Percentiles rank a stretch among this genome's conserved stretches.
These are phyloP conservation scores for Syrmaticus mikado DNA, from an alignment of 2,113 vertebrate genomes.

Conservation along the genomic window DNA sequence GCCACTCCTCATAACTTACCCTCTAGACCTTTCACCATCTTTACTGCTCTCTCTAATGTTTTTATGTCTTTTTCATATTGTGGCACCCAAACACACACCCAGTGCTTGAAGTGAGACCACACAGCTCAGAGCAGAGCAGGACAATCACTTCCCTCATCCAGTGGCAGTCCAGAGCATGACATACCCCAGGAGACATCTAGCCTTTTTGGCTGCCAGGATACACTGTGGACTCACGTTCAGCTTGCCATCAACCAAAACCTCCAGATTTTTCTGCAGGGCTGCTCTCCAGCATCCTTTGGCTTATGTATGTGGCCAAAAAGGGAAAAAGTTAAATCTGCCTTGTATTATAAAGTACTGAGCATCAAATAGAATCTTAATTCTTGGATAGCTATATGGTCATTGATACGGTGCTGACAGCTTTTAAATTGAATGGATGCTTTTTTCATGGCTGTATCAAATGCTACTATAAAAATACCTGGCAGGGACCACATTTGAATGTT, in stretches of 20 bases:
- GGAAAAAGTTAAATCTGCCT: neutral
- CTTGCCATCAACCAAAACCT: neutral
- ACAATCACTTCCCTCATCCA: neutral
- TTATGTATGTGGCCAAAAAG: neutral
- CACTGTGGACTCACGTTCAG: neutral
- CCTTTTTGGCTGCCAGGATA: neutral
- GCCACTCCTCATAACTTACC: neutral
- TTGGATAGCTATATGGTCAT: neutral
- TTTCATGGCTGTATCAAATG: neutral
- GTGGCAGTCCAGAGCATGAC: neutral
- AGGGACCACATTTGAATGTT: neutral
- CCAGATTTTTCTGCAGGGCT: neutral
- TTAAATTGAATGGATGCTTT: neutral
- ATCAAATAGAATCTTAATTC: neutral
- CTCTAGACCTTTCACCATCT: neutral
- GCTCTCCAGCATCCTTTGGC: neutral
- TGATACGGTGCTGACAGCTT: neutral
- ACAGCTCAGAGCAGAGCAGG: neutral
- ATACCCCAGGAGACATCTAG: neutral
- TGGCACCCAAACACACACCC: neutral
- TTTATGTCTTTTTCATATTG: neutral
- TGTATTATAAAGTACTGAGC: neutral
- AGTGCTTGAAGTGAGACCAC: neutral
- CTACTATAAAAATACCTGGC: neutral
- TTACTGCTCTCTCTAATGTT: neutral